These are phyloP conservation scores for Corvus hawaiiensis DNA, from an alignment of 2,113 vertebrate genomes.

Conservation along the genomic window DNA sequence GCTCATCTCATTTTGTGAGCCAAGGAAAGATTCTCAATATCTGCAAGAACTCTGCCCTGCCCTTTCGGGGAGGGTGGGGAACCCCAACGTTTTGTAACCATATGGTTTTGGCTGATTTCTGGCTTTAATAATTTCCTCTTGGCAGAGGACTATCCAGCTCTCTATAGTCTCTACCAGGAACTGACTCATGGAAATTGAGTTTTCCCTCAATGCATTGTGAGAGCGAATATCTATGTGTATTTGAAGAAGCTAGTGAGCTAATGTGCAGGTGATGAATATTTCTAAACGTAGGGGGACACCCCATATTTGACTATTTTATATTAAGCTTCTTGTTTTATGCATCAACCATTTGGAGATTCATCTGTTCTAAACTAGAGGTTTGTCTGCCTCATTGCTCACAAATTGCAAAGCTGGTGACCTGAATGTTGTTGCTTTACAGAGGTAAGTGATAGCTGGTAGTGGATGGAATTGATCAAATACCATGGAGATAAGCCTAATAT, in stretches of 20 bases:
- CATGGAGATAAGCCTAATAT: not conserved
- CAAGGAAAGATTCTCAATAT: not conserved
- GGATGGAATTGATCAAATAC: not conserved
- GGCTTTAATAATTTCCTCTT: not conserved
- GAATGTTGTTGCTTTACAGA: not conserved
- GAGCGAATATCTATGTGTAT: not conserved
- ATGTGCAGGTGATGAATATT: not conserved
- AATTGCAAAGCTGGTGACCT: not conserved
- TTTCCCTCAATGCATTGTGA: not conserved
- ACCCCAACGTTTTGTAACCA: not conserved
- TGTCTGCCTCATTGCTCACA: not conserved
- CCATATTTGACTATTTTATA: not conserved
- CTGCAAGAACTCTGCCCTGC: not conserved
- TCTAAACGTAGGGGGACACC: not conserved
- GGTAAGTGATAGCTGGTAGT: not conserved
- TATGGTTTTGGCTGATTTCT: not conserved
- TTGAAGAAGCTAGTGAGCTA: not conserved
- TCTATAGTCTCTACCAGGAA: not conserved
- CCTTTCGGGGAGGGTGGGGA: not conserved
- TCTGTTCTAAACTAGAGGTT: not conserved
- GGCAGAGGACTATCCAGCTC: not conserved
- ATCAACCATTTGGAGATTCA: not conserved
- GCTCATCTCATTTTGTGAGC: not conserved
- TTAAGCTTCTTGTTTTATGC: not conserved
- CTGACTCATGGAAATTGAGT: slow-evolving; percentile 8